Conservation (phyloP, 1,140 invertebrate species). For the Cryptotermes secundus region DNA sequence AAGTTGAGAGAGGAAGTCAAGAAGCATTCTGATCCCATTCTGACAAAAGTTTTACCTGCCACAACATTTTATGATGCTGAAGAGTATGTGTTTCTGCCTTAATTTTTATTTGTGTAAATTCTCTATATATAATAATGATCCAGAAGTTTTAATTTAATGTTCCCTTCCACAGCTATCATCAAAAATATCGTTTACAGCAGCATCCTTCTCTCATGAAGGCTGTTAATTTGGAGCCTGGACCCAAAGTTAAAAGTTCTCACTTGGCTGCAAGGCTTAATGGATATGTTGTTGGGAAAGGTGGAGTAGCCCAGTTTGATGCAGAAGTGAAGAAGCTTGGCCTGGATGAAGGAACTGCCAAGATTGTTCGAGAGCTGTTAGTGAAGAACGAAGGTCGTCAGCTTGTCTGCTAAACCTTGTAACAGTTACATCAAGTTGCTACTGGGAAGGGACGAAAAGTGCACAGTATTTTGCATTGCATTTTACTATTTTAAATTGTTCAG, state of each 20-base stretch:
- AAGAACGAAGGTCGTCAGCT: conserved; percentile 72
- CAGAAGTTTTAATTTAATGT: not conserved
- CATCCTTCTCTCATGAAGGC: conserved; percentile 72
- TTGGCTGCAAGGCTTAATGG: conserved; percentile 85
- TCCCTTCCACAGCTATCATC: conserved; percentile 75
- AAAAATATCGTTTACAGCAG: conserved; percentile 85
- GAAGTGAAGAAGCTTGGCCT: conserved; percentile 68
- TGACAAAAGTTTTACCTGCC: conserved; percentile 74
- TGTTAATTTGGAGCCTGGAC: conserved; percentile 59
- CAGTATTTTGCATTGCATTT: too few species aligned
- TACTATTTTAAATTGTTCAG: too few species aligned
- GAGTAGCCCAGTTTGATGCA: conserved; percentile 69
- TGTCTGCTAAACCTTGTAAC: conserved; percentile 58
- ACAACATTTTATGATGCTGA: conserved; percentile 83
- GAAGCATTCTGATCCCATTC: conserved; percentile 58
- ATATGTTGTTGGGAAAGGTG: conserved; percentile 80
- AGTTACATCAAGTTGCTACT: too few species aligned
- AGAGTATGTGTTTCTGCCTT: conserved; percentile 65
- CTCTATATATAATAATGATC: too few species aligned
- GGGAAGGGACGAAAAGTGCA: too few species aligned
- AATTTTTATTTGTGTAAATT: too few species aligned
- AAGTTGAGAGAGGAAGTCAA: conserved; percentile 66
- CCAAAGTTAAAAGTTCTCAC: conserved; percentile 69
- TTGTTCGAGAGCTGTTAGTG: conserved; percentile 68
- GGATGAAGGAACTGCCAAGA: conserved; percentile 72